A percentile compares a stretch with the other conserved stretches of the same genome.
phyloP scores from a whole-genome alignment of 2,797 vertebrate genomes.

The Oreochromis grahami region DNA sequence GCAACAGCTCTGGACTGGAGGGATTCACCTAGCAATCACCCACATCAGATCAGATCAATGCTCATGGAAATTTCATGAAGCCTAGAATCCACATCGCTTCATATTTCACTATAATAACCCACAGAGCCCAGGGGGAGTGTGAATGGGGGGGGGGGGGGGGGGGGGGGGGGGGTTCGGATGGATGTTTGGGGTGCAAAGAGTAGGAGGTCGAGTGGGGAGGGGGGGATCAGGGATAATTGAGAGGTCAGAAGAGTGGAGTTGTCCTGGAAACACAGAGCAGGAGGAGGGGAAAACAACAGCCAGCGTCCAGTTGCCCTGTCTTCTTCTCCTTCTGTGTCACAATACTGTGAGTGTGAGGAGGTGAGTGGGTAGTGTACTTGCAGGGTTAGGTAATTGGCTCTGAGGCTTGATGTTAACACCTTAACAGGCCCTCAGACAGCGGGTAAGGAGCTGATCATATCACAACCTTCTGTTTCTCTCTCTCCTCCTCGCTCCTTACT shows the following conservation, averaged over 20 bases:
- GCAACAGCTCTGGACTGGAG: constrained; percentile 73
- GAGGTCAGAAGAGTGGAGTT: background rate
- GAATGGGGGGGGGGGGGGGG: constrained; percentile 44
- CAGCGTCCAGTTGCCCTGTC: constrained; percentile 28
- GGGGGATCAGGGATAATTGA: background rate
- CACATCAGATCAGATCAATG: constrained; percentile 81
- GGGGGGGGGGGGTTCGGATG: background rate
- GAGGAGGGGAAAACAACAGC: constrained; percentile 26
- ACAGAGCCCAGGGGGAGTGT: constrained; percentile 66
- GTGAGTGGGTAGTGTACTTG: constrained; percentile 37
- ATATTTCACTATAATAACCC: constrained; percentile 83
- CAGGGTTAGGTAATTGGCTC: constrained; percentile 71
- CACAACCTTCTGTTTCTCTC: constrained; percentile 76
- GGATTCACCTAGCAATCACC: constrained; percentile 81
- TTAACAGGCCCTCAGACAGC: constrained; percentile 83
- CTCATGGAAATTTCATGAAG: constrained; percentile 85
- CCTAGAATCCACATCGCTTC: constrained; percentile 77
- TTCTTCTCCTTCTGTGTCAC: constrained; percentile 36
- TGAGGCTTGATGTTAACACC: constrained; percentile 74
- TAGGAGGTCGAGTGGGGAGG: background rate
- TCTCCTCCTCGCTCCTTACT: constrained; percentile 18
- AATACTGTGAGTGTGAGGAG: background rate
- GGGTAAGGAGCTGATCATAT: constrained; percentile 88
- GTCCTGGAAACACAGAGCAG: constrained; percentile 42
- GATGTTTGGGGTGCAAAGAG: constrained; percentile 9